phyloP scores from a whole-genome alignment of 2,113 vertebrate species.

The Microtus richardsoni region DNA sequence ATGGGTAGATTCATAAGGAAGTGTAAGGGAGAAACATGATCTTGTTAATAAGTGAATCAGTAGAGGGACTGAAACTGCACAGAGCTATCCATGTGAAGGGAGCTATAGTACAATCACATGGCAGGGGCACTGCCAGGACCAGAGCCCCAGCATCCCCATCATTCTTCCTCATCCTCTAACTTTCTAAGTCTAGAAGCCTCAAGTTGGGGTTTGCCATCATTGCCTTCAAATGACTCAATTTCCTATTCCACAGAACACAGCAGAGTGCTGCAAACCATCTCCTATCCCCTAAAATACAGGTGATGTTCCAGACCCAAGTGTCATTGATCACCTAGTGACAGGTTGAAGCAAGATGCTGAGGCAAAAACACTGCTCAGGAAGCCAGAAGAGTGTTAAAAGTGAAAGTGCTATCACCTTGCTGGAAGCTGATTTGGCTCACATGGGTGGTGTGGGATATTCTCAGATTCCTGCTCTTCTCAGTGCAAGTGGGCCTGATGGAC shows the following conservation, averaged over 20 bases:
- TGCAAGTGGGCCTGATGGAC: not conserved
- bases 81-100: not conserved
- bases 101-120: fast-evolving
- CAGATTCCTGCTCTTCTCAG: not conserved
- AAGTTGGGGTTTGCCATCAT: not conserved
- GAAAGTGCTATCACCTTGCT: not conserved
- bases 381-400: not conserved
- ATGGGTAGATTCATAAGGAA: not conserved
- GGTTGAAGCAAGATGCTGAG: not conserved
- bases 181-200: not conserved
- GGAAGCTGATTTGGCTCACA: not conserved
- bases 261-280: not conserved
- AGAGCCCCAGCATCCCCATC: too few relatives aligned
- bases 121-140: not conserved
- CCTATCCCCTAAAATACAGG: not conserved
- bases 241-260: too few relatives aligned
- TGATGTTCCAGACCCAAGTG: not conserved
- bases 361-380: not conserved
- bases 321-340: not conserved
- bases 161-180: not conserved
- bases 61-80: not conserved
- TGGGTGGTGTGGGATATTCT: not conserved
- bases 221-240: not conserved
- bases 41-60: not conserved
- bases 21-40: not conserved